Percentiles rank a stretch among this genome's conserved stretches.
These are phyloP conservation scores for Cebidichthys violaceus DNA, from an alignment of 2,113 vertebrate genomes.

Conservation along the genomic window DNA sequence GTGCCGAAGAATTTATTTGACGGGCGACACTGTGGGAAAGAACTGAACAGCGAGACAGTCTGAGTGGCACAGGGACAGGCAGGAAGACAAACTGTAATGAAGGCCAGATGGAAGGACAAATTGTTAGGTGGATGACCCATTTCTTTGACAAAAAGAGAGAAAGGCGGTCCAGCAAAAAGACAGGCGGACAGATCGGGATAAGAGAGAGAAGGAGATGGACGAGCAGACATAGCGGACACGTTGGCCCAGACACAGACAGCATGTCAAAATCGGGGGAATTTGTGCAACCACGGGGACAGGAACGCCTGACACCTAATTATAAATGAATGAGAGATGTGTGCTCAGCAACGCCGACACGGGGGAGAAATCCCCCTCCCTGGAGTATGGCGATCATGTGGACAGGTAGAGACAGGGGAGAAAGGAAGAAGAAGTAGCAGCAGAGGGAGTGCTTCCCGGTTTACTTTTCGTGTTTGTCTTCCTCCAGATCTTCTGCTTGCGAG, in stretches of 20 bases:
- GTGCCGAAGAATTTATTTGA: conserved; percentile 46
- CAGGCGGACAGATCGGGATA: conserved; percentile 43
- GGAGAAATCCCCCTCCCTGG: conserved; percentile 53
- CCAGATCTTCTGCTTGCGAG: conserved; percentile 50
- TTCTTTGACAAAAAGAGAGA: conserved; percentile 52
- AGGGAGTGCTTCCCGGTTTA: conserved; percentile 42
- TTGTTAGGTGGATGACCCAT: conserved; percentile 47
- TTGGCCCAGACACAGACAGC: conserved; percentile 35
- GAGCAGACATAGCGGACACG: conserved; percentile 38
- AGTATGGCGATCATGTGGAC: conserved; percentile 60
- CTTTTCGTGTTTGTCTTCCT: conserved; percentile 59
- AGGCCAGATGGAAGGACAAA: conserved; percentile 29
- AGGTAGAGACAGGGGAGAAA: conserved; percentile 48
- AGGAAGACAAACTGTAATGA: background rate
- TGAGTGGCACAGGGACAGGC: background rate
- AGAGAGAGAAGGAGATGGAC: conserved; percentile 39
- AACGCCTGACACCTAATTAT: conserved; percentile 74
- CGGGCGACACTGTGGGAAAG: conserved; percentile 24
- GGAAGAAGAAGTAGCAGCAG: background rate
- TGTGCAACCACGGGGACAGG: conserved; percentile 43
- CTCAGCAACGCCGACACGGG: conserved; percentile 52
- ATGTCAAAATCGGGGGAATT: conserved; percentile 47
- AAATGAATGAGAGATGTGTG: conserved; percentile 72
- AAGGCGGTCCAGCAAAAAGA: conserved; percentile 43
- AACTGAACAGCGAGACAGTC: conserved; percentile 6